Evolutionary conservation across 2,113 vertebrate genomes (phyloP).

Genomic region (Meleagris gallopavo): DNA sequence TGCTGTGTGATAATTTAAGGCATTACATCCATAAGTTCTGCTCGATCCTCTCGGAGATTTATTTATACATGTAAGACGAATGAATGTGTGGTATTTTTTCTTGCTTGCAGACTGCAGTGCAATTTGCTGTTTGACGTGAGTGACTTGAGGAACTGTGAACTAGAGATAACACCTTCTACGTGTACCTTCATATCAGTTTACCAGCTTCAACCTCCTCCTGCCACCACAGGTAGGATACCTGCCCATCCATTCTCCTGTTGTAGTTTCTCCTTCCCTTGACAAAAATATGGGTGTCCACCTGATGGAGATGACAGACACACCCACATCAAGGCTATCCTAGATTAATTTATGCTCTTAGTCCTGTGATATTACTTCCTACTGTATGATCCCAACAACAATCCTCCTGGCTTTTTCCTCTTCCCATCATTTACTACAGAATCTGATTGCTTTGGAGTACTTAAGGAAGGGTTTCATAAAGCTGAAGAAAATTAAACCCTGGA

Average conservation of each 20-base stretch:
- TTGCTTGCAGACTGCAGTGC: background rate
- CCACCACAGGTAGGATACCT: background rate
- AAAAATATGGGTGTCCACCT: background rate
- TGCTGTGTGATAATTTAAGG: background rate
- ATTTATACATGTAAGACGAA: background rate
- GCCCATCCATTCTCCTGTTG: background rate
- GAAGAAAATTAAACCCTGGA: slow-evolving; percentile 55
- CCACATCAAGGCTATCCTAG: background rate
- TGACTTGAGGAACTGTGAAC: background rate
- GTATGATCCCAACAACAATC: background rate
- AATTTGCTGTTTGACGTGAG: background rate
- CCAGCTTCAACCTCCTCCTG: background rate
- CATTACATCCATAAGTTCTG: background rate
- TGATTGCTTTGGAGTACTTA: slow-evolving; percentile 35
- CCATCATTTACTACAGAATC: slow-evolving; percentile 32
- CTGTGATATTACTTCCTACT: background rate
- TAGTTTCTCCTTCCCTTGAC: background rate
- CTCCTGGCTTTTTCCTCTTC: background rate
- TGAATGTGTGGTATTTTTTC: background rate
- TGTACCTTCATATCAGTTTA: background rate
- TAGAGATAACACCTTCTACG: background rate
- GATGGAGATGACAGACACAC: background rate
- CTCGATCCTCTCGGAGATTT: background rate
- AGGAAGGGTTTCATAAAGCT: slow-evolving; percentile 39
- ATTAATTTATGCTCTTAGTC: background rate